phyloP scores from a whole-genome alignment of 2,113 vertebrate genomes.

The Addax nasomaculatus region DNA sequence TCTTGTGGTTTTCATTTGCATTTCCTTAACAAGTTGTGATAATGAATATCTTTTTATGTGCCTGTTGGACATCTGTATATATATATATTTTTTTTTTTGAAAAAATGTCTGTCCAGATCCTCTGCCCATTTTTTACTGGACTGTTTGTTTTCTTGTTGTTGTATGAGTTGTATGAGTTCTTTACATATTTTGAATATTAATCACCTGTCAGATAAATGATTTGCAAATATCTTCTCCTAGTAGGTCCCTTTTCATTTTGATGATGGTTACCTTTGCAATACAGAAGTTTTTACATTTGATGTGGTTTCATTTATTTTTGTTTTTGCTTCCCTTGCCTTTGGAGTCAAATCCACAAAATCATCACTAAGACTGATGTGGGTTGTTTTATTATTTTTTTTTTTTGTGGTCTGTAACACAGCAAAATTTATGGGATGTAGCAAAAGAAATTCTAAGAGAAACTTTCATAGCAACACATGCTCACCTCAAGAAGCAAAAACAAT shows the following conservation, averaged over 20 bases:
- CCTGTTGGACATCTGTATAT: not conserved
- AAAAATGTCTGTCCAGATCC: not conserved
- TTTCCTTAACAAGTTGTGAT: not conserved
- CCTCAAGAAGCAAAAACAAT: not conserved
- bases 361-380: not conserved
- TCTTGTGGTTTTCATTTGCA: not conserved
- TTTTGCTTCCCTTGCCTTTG: not conserved
- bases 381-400: not conserved
- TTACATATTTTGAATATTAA: not conserved
- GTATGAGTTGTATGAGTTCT: not conserved
- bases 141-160: not conserved
- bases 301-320: not conserved
- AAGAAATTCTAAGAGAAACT: not conserved
- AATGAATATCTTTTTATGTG: not conserved
- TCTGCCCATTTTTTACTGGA: not conserved
- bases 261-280: not conserved
- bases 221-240: not conserved
- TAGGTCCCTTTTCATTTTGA: not conserved
- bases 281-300: not conserved
- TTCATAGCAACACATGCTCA: not conserved
- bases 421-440: not conserved
- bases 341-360: not conserved
- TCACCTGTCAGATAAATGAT: not conserved
- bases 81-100: not conserved
- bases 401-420: not conserved